Conservation (phyloP, 2,888 invertebrate species). For the Chrysotoxum bicinctum region DNA sequence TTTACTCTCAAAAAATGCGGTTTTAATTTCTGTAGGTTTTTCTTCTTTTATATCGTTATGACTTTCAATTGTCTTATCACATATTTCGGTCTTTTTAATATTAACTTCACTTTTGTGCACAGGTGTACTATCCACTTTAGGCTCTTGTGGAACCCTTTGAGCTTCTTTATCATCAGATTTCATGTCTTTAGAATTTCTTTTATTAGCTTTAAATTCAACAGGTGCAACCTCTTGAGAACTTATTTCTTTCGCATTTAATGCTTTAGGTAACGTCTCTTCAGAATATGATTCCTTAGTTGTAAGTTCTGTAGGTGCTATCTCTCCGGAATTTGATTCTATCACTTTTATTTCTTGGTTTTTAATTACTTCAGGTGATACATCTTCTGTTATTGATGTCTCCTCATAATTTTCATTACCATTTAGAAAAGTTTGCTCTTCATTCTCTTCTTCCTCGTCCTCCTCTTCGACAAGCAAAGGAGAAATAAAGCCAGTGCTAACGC, state of each 20-base stretch:
- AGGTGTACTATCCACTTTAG: constrained; percentile 9
- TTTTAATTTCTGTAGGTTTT: neutral
- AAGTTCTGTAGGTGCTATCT: neutral
- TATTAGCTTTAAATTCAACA: neutral
- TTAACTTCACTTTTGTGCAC: neutral
- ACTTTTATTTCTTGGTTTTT: constrained; percentile 32
- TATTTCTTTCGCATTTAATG: neutral
- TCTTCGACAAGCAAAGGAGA: constrained; percentile 74
- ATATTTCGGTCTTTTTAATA: constrained; percentile 36
- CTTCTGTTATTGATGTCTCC: constrained; percentile 74
- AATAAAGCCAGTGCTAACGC: constrained; percentile 73
- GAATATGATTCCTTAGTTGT: neutral
- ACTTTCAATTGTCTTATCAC: constrained; percentile 38
- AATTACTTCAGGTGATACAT: constrained; percentile 62
- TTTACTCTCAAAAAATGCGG: constrained; percentile 14
- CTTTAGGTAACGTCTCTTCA: neutral
- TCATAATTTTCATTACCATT: constrained; percentile 74
- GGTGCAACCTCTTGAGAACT: neutral
- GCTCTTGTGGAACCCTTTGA: neutral
- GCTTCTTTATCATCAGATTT: neutral
- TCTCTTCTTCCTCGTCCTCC: constrained; percentile 71
- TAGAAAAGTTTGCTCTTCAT: constrained; percentile 33
- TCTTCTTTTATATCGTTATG: constrained; percentile 40
- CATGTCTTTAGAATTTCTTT: neutral
- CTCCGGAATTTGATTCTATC: neutral